A percentile compares a stretch with the other conserved stretches of the same genome.
Evolutionary conservation across 2,888 invertebrate species (phyloP).

Genomic region (Strigamia transsilvanica): DNA sequence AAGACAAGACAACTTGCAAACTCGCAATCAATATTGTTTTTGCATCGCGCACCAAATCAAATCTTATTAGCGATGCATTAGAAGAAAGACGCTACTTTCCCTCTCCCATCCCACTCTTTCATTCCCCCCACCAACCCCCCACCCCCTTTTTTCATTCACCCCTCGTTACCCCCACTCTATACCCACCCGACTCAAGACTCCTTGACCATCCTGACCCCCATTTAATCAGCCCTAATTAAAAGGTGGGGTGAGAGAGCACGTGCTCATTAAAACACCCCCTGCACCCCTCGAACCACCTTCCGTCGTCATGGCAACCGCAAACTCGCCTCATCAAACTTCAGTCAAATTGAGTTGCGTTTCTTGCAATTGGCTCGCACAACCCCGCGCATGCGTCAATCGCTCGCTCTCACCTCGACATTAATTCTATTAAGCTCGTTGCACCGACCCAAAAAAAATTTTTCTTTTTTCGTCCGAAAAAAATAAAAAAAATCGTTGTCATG

Average conservation of each 20-base stretch:
- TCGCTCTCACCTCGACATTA: conserved; percentile 30
- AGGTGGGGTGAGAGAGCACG: conserved; percentile 40
- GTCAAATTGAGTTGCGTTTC: conserved; percentile 40
- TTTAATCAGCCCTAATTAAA: conserved; percentile 46
- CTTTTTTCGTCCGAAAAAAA: too few species aligned
- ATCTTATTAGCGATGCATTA: conserved; percentile 48
- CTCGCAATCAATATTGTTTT: conserved; percentile 41
- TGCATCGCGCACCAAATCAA: conserved; percentile 41
- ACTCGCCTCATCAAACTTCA: conserved; percentile 12
- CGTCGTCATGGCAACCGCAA: not conserved
- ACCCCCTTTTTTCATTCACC: not conserved
- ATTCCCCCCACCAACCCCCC: too few species aligned
- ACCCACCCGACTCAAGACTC: not conserved
- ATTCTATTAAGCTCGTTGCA: conserved; percentile 39
- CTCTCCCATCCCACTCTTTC: not conserved
- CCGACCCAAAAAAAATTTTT: not conserved
- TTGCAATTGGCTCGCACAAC: conserved; percentile 36
- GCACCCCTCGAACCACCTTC: conserved; percentile 4
- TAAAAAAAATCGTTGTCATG: not conserved
- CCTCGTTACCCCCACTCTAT: conserved; percentile 17
- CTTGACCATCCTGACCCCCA: conserved; percentile 41
- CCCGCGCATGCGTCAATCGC: conserved; percentile 40
- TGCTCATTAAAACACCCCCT: conserved; percentile 40
- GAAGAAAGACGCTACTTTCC: conserved; percentile 15
- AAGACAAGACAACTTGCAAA: not conserved